Base-by-base conservation (phyloP, 1,140 invertebrate genomes). In the Tribolium castaneum region DNA sequence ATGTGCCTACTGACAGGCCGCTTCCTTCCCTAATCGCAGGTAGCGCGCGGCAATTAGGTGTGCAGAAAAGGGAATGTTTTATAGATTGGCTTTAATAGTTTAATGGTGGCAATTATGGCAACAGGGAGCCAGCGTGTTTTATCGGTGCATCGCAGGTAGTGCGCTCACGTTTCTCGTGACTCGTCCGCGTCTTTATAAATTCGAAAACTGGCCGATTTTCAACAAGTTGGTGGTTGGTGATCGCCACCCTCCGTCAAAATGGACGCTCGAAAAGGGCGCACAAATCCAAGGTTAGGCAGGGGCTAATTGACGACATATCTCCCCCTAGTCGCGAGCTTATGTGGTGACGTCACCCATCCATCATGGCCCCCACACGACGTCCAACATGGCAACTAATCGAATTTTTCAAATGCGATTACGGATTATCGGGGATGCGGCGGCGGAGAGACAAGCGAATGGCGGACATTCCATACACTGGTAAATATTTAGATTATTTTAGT, bases 71-170 rank as follows among this genome's bases (percentile, higher is more conserved):
- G 71, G 71, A 73, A 73, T 52, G 49, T 73, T 73, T 72, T 73
- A 73, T 73, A 73, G 52, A 54, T 73, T 73, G 71, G 71, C n/a
- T 73, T 54, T 73, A 73, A 73, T 73, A 73, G 71, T 73, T 73
- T 73, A 73, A 73, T 73, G 71, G 71, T 34, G 71, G 49, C 71
- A 73, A 73, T 73, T 73, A 73, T 51, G 12, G 71, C 25, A 73
- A 73, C 71, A 73, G 71, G 71, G 71, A 73, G 71, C 71, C 39
- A 30, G 6, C 25, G 39, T 52, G 71, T 73, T 73, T 73, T 73
- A 73, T 73, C 71, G 71, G 50, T 54, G 71, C 49, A 73, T 73
- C 71, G 71, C 71, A 73, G 70, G 71, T 73, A 73, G 71, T 30
- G 13, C 51, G 51, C 62, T 73, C 71, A 73, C 71, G 71, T 73